A percentile compares a stretch with the other conserved stretches of the same genome.
Conservation (phyloP, 2,888 invertebrate species). For the Melitaea athalia region DNA sequence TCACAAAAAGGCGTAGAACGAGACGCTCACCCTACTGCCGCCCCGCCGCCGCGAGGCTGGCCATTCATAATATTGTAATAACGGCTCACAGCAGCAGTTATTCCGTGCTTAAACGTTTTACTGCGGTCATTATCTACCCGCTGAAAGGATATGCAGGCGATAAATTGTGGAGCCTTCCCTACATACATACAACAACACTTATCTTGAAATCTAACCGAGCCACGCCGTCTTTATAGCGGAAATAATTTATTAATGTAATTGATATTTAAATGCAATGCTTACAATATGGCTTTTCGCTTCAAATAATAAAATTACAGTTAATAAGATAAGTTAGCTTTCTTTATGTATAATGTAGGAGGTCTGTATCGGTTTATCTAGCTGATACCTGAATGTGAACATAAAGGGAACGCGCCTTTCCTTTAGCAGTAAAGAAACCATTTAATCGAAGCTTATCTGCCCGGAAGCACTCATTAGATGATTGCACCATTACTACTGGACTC, state of each 20-base stretch:
- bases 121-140: slow-evolving; percentile 82
- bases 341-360: slow-evolving; percentile 13
- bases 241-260: slow-evolving; percentile 58
- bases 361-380: slow-evolving; percentile 41
- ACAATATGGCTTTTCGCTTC: slow-evolving; percentile 4
- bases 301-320: slow-evolving; percentile 1
- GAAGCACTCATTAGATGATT: slow-evolving; percentile 83
- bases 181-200: slow-evolving; percentile 52
- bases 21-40: slow-evolving; percentile 38
- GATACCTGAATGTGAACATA: slow-evolving; percentile 77
- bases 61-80: slow-evolving; percentile 83
- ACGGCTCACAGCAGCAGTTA: slow-evolving; percentile 79
- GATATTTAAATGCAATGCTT: slow-evolving; percentile 40
- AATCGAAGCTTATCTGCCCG: slow-evolving; percentile 81
- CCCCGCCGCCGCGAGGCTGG: slow-evolving; percentile 61
- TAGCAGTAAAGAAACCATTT: slow-evolving; percentile 80
- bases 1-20: slow-evolving; percentile 48
- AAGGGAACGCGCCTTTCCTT: slow-evolving; percentile 78
- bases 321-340: background rate
- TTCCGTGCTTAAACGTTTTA: slow-evolving; percentile 82
- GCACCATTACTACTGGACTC: slow-evolving; percentile 77
- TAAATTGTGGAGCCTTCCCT: slow-evolving; percentile 74
- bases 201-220: slow-evolving; percentile 59
- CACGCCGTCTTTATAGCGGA: slow-evolving; percentile 55
- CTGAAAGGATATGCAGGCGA: slow-evolving; percentile 82